A percentile compares a stretch with the other conserved stretches of the same genome.
These are phyloP conservation scores for Lingula anatina DNA, from an alignment of 2,888 invertebrate genomes.

Conservation along the genomic window DNA sequence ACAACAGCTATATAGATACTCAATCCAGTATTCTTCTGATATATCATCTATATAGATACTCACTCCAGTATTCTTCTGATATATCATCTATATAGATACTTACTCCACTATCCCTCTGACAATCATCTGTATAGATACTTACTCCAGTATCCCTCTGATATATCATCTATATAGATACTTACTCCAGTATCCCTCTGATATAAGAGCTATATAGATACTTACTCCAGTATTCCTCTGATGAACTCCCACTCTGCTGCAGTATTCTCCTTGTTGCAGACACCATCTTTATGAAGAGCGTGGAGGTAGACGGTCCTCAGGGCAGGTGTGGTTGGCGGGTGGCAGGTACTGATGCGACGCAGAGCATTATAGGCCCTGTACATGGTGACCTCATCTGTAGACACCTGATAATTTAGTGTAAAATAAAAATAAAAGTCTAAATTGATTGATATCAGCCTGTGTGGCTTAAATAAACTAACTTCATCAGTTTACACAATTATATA, in stretches of 20 bases:
- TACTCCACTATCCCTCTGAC: no score
- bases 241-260: slow-evolving; percentile 6
- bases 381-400: no score
- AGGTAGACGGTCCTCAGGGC: slow-evolving; percentile 9
- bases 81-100: no score
- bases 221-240: slow-evolving; percentile 1
- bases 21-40: not conserved
- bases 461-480: no score
- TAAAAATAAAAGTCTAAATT: no score
- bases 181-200: not conserved
- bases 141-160: not conserved
- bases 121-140: no score
- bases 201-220: not conserved
- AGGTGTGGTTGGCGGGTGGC: slow-evolving; percentile 20
- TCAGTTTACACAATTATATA: no score
- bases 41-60: not conserved
- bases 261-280: not conserved
- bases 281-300: not conserved
- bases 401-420: no score
- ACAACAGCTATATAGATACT: no score
- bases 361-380: slow-evolving; percentile 14
- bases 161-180: not conserved
- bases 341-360: slow-evolving; percentile 17
- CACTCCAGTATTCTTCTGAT: not conserved
- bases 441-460: no score